Percentiles rank a stretch among this genome's conserved stretches.
phyloP scores from a whole-genome alignment of 2,113 vertebrate species.

The Stigmatopora argus region DNA sequence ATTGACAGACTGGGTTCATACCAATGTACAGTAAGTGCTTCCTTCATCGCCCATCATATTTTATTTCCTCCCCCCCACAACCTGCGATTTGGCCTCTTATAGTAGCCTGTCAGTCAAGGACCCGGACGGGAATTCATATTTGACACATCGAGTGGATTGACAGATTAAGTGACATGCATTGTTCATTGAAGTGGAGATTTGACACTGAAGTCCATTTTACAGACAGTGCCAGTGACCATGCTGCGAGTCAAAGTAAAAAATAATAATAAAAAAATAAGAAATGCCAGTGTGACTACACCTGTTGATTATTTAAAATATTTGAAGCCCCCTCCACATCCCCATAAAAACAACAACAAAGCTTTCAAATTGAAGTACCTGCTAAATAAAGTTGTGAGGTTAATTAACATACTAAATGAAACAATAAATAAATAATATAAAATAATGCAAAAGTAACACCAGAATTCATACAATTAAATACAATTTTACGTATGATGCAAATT shows the following conservation, averaged over 20 bases:
- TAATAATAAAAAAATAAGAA: background rate
- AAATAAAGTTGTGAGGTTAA: no score
- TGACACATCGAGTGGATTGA: slow-evolving; percentile 36
- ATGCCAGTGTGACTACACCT: no score
- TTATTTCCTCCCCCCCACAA: slow-evolving; percentile 19
- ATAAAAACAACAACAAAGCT: no score
- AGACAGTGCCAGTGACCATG: background rate
- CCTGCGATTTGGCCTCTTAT: slow-evolving; percentile 49
- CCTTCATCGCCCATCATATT: slow-evolving; percentile 44
- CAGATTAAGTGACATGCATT: slow-evolving; percentile 43
- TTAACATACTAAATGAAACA: no score
- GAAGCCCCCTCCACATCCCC: no score
- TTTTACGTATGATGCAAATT: no score
- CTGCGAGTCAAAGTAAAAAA: slow-evolving; percentile 10
- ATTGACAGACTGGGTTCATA: slow-evolving; percentile 25
- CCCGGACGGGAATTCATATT: slow-evolving; percentile 42
- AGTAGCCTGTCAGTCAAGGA: slow-evolving; percentile 44
- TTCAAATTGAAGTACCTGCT: no score
- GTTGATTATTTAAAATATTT: no score
- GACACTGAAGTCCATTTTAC: slow-evolving; percentile 21
- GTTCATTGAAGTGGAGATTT: slow-evolving; percentile 37
- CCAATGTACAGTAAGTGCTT: slow-evolving; percentile 16
- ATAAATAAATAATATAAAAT: no score
- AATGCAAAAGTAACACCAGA: no score
- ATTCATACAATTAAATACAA: no score